Conservation (phyloP, 2,888 invertebrate genomes). For the Agrotis segetum region DNA sequence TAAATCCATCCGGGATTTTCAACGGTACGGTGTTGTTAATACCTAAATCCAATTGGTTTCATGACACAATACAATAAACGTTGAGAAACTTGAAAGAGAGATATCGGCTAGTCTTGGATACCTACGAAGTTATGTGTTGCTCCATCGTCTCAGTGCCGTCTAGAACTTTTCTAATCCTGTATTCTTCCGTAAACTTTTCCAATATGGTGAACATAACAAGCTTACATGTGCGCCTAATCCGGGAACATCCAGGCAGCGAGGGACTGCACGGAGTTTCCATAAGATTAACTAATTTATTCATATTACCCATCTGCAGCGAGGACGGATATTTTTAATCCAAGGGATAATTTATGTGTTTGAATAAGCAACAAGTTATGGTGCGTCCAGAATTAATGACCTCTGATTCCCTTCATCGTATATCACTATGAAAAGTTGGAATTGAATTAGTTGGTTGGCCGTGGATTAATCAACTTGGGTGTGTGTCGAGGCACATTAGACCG, state of each 20-base stretch:
- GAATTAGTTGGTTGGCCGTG: constrained; percentile 53
- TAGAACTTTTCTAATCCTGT: constrained; percentile 85
- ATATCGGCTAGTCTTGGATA: constrained; percentile 43
- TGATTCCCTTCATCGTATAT: constrained; percentile 45
- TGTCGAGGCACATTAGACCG: constrained; percentile 64
- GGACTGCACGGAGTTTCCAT: constrained; percentile 70
- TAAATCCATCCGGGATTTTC: constrained; percentile 36
- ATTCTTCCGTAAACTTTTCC: constrained; percentile 84
- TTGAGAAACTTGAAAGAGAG: constrained; percentile 45
- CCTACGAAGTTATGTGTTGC: constrained; percentile 63
- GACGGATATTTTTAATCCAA: constrained; percentile 43
- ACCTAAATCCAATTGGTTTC: constrained; percentile 22
- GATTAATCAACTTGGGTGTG: constrained; percentile 67
- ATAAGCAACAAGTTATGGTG: constrained; percentile 58
- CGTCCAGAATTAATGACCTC: constrained; percentile 49
- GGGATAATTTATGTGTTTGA: constrained; percentile 54
- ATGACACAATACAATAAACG: constrained; percentile 39
- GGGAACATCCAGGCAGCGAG: constrained; percentile 69
- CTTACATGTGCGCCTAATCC: constrained; percentile 79
- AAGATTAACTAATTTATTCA: constrained; percentile 73
- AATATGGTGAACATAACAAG: constrained; percentile 84
- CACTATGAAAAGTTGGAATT: constrained; percentile 55
- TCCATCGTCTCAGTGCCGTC: constrained; percentile 72
- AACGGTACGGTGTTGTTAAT: constrained; percentile 29
- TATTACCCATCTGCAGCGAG: constrained; percentile 29